These are phyloP conservation scores for Centruroides vittatus DNA, from an alignment of 1,140 invertebrate genomes.

Conservation along the genomic window DNA sequence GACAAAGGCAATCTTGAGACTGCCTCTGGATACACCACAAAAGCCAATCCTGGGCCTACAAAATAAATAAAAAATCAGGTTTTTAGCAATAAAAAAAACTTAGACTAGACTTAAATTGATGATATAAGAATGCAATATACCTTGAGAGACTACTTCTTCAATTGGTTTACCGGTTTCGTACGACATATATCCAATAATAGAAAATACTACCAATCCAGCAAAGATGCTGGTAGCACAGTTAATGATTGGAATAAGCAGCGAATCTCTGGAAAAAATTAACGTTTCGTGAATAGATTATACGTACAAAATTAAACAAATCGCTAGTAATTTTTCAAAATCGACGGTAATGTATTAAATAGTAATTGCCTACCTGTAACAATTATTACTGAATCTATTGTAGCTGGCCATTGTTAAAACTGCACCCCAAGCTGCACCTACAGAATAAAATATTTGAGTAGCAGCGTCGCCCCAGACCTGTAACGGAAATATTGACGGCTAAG, in stretches of 20 bases:
- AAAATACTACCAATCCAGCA: slow-evolving; percentile 46
- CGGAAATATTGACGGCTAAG: slow-evolving; percentile 23
- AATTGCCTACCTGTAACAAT: slow-evolving; percentile 44
- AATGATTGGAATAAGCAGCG: slow-evolving; percentile 46
- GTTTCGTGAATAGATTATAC: too few relatives aligned
- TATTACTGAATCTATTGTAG: slow-evolving; percentile 35
- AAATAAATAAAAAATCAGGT: neutral
- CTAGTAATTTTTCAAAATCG: too few relatives aligned
- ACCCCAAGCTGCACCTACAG: slow-evolving; percentile 53
- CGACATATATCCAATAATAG: slow-evolving; percentile 46
- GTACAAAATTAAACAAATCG: too few relatives aligned
- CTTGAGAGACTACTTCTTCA: slow-evolving; percentile 57
- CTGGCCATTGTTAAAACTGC: slow-evolving; percentile 56
- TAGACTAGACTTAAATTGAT: neutral
- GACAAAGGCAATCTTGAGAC: slow-evolving; percentile 34
- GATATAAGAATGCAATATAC: neutral
- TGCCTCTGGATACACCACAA: slow-evolving; percentile 41
- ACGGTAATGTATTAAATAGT: too few relatives aligned
- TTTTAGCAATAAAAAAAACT: slow-evolving; percentile 20
- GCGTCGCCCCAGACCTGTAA: slow-evolving; percentile 36
- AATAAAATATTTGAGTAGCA: slow-evolving; percentile 34
- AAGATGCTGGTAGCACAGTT: slow-evolving; percentile 47
- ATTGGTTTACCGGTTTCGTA: slow-evolving; percentile 72
- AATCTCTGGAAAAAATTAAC: slow-evolving; percentile 19
- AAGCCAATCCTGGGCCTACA: slow-evolving; percentile 41